Base-by-base conservation (phyloP, 2,113 vertebrate species). In the Acanthisitta chloris region DNA sequence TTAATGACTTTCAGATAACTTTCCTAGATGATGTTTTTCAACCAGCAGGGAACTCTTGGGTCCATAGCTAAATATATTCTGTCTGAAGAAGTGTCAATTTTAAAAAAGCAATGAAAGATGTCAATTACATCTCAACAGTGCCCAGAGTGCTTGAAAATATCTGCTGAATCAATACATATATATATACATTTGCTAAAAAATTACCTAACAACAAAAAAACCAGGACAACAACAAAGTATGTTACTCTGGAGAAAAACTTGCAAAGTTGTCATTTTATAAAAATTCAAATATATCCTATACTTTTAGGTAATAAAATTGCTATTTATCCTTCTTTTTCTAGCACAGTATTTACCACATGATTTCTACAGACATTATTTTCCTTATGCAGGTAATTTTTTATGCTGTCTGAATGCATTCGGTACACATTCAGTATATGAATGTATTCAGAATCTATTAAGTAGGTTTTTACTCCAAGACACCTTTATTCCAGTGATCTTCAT, bases 1-100 rank as follows among this genome's bases (percentile, higher is more conserved):
- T 71, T 76, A 92, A 64, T 73, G 70, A 87, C 95, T 91, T 97
- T 82, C 81, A 94, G 73, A 74, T 55, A 94, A 90, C 51, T 90
- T 95, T 78, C 64, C 78, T 7, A 70, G 76, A 38, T 88, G 69
- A 88, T 79, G 28, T 73, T 91, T 91, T 96, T 80, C 51, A 70
- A 55, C 34, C 71, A 95, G 64, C 42, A 48, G 49, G 38, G 29
- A 55, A 83, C 64, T 83, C 74, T 73, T 80, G 85, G 46, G 81
- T 77, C 74, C 66, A 74, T 74, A 93, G 5, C 51, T 83, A 88
- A 91, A 93, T 94, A 83, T 67, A 83, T 70, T 83, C 71, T 81
- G 9, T 65, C 46, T 83, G 54, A 86, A 86, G 62, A 69, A 92
- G 66, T 67, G 66, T 92, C 66, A 82, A 25, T 78, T 80, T 79